phyloP scores from a whole-genome alignment of 2,113 vertebrate species.

The Lampris megalopsis region DNA sequence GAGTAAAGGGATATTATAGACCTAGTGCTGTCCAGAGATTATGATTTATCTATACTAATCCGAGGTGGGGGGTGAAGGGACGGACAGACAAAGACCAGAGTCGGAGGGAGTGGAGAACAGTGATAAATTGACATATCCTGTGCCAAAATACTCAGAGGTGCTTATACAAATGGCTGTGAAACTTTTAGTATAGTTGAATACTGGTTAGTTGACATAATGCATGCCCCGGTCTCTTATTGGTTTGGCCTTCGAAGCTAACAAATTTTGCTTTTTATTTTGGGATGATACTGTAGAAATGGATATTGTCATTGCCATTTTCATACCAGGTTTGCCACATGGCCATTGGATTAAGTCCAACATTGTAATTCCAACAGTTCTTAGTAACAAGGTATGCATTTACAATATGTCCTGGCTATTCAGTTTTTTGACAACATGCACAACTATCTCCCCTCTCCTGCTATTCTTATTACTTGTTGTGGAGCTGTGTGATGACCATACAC shows the following conservation, averaged over 20 bases:
- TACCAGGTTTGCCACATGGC: too few species aligned
- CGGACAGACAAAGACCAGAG: slow-evolving; percentile 8
- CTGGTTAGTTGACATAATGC: neutral
- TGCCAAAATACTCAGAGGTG: too few species aligned
- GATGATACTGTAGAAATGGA: too few species aligned
- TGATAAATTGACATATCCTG: neutral
- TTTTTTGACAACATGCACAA: neutral
- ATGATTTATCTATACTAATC: slow-evolving; percentile 73
- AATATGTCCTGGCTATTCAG: too few species aligned
- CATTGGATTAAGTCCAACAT: too few species aligned
- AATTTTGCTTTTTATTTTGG: too few species aligned
- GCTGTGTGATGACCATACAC: slow-evolving; percentile 4
- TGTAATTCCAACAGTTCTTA: too few species aligned
- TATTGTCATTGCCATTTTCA: too few species aligned
- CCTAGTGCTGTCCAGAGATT: slow-evolving; percentile 62
- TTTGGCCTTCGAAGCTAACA: too few species aligned
- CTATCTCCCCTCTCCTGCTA: neutral
- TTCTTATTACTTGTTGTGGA: neutral
- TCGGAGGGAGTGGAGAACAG: slow-evolving; percentile 3
- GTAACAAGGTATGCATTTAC: too few species aligned
- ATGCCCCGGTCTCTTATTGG: too few species aligned
- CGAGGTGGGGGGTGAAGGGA: slow-evolving; percentile 35
- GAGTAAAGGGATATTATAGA: slow-evolving; percentile 55
- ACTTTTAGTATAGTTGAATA: neutral
- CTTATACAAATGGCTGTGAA: neutral